Evolutionary conservation across 2,113 vertebrate species (phyloP).

Genomic region (Symphodus melops): DNA sequence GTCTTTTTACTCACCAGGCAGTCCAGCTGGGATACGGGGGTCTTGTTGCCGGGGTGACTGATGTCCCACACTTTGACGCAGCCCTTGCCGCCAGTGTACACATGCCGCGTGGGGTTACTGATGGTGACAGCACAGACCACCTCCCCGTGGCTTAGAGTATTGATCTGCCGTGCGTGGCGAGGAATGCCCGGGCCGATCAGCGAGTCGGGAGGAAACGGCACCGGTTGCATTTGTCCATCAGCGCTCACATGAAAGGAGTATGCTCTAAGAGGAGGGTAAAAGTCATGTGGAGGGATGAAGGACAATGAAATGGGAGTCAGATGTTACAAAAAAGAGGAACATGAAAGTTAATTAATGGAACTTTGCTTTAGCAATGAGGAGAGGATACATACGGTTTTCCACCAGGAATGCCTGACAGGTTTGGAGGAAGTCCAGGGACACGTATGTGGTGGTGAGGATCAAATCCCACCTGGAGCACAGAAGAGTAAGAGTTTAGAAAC

Average conservation of each 20-base stretch:
- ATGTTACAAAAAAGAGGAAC: neutral
- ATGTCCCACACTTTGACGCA: conserved; percentile 99
- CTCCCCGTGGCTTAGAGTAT: conserved; percentile 93
- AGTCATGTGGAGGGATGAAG: neutral
- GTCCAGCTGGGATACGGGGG: conserved; percentile 96
- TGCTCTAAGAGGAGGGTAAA: conserved; percentile 79
- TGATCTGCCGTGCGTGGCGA: conserved; percentile 95
- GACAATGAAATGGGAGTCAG: neutral
- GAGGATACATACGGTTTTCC: conserved; percentile 91
- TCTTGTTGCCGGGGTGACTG: conserved; percentile 97
- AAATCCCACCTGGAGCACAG: conserved; percentile 87
- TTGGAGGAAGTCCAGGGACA: conserved; percentile 89
- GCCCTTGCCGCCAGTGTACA: conserved; percentile 96
- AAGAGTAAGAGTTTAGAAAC: neutral
- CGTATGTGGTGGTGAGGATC: conserved; percentile 95
- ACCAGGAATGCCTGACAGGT: conserved; percentile 91
- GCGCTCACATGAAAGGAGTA: conserved; percentile 97
- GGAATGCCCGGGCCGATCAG: conserved; percentile 95
- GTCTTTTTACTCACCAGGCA: conserved; percentile 87
- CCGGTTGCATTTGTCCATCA: conserved; percentile 96
- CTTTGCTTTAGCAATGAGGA: neutral
- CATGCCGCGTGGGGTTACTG: conserved; percentile 95
- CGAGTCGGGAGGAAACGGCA: conserved; percentile 95
- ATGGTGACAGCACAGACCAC: conserved; percentile 97
- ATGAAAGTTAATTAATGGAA: neutral